Conservation (phyloP, 2,888 invertebrate genomes). For the Eudemis profundana region DNA sequence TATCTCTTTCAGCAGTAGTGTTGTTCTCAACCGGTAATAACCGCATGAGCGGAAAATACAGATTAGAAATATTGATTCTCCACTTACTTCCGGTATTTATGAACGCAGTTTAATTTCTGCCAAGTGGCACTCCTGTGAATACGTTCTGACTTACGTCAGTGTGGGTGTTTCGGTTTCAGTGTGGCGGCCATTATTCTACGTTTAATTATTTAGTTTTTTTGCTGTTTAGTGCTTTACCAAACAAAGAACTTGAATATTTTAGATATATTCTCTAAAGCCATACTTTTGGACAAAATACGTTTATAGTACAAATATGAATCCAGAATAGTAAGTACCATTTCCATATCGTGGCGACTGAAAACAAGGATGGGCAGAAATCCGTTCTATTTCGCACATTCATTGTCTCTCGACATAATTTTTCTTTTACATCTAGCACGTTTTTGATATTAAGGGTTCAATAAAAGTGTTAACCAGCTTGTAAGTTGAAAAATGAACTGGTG, state of each 20-base stretch:
- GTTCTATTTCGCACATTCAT: conserved; percentile 74
- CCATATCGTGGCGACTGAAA: conserved; percentile 62
- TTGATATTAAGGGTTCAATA: not conserved
- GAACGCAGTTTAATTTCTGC: conserved; percentile 78
- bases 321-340: conserved; percentile 91
- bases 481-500: conserved; percentile 57
- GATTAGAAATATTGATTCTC: conserved; percentile 25
- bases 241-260: conserved; percentile 75
- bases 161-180: conserved; percentile 79
- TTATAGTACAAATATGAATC: conserved; percentile 89
- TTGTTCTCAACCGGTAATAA: conserved; percentile 24
- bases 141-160: conserved; percentile 81
- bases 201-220: conserved; percentile 77
- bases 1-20: not conserved
- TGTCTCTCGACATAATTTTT: conserved; percentile 58
- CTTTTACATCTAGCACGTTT: conserved; percentile 30
- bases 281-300: conserved; percentile 69
- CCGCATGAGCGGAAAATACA: conserved; percentile 9
- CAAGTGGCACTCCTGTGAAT: conserved; percentile 83
- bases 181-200: conserved; percentile 83
- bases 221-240: conserved; percentile 74
- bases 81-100: conserved; percentile 44
- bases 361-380: conserved; percentile 73
- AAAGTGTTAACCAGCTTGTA: conserved; percentile 20
- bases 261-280: conserved; percentile 62